These are phyloP conservation scores for Amblyjoppa fuscipennis DNA, from an alignment of 2,888 invertebrate species.

Conservation along the genomic window DNA sequence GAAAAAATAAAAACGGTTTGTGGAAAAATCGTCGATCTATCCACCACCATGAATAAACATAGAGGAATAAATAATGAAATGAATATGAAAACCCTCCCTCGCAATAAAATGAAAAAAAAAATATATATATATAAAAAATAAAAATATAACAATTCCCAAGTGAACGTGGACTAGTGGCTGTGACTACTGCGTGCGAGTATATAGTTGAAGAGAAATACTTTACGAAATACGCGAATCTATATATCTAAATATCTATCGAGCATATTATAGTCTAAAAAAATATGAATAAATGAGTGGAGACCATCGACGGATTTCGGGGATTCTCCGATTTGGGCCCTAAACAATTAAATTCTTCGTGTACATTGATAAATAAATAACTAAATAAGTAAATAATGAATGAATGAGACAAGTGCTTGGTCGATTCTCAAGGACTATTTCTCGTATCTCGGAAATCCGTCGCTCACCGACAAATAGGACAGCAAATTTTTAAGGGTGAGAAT, in stretches of 20 bases:
- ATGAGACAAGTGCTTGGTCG: not conserved
- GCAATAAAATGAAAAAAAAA: slow-evolving; percentile 24
- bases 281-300: slow-evolving; percentile 37
- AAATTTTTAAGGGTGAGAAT: slow-evolving; percentile 21
- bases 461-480: slow-evolving; percentile 26
- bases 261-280: slow-evolving; percentile 34
- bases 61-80: slow-evolving; percentile 39
- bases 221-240: slow-evolving; percentile 40
- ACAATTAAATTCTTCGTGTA: slow-evolving; percentile 28
- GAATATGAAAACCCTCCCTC: slow-evolving; percentile 36
- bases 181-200: slow-evolving; percentile 81
- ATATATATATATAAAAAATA: slow-evolving; percentile 12
- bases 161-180: slow-evolving; percentile 81
- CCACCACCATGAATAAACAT: slow-evolving; percentile 45
- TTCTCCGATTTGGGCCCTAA: slow-evolving; percentile 1
- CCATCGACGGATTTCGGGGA: slow-evolving; percentile 35
- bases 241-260: slow-evolving; percentile 40
- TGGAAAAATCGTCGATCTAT: slow-evolving; percentile 32
- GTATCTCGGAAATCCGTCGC: slow-evolving; percentile 35
- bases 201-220: slow-evolving; percentile 57
- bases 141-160: slow-evolving; percentile 45
- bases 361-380: slow-evolving; percentile 27
- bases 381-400: slow-evolving; percentile 8
- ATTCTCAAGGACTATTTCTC: not conserved
- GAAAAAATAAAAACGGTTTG: slow-evolving; percentile 1